A percentile compares a stretch with the other conserved stretches of the same genome.
These are phyloP conservation scores for Corythornis madagascariensis DNA, from an alignment of 2,113 vertebrate genomes.

Conservation along the genomic window DNA sequence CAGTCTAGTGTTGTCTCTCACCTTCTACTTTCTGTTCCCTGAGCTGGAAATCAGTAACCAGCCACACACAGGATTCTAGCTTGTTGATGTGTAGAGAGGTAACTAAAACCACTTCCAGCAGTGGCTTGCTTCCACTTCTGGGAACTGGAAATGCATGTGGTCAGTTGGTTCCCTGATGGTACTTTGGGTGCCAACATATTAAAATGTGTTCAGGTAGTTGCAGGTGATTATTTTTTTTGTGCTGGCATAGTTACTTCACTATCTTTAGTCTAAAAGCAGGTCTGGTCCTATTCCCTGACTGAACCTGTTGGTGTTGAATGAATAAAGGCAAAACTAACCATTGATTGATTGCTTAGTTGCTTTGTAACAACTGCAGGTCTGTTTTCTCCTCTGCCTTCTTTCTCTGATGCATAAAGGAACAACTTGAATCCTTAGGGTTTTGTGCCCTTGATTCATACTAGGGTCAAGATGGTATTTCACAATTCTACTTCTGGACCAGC, in stretches of 20 bases:
- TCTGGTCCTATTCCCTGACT: background rate
- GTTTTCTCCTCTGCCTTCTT: background rate
- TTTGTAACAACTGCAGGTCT: background rate
- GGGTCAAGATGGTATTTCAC: background rate
- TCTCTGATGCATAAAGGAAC: background rate
- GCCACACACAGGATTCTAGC: background rate
- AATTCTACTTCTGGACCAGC: background rate
- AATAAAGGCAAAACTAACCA: background rate
- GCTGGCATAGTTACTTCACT: background rate
- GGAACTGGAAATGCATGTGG: background rate
- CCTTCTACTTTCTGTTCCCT: background rate
- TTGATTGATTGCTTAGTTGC: background rate
- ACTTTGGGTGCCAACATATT: background rate
- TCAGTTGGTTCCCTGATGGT: background rate
- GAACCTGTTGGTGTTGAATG: accelerated
- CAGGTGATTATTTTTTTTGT: background rate
- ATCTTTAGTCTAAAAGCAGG: background rate
- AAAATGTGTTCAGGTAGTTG: background rate
- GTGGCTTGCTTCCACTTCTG: background rate
- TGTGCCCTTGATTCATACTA: background rate
- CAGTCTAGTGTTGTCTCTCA: background rate
- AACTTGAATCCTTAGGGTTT: background rate
- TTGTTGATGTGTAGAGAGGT: background rate
- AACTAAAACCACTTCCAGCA: background rate
- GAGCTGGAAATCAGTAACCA: background rate